Base-by-base conservation (phyloP, 1,140 invertebrate genomes). In the Wiebesia pumilae region DNA sequence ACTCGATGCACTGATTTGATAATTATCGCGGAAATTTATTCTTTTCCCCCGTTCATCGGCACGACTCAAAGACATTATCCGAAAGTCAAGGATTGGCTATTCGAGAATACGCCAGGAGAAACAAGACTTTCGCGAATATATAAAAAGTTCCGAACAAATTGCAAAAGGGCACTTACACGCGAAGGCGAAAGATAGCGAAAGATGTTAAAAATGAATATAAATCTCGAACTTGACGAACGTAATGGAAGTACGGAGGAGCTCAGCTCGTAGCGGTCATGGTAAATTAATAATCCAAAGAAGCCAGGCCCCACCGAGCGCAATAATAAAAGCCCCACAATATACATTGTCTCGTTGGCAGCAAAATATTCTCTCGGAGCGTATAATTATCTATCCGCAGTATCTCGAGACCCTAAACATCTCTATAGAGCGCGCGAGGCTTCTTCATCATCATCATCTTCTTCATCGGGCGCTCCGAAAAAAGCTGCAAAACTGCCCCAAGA, bases 371-470 rank as follows among this genome's bases (percentile, higher is more conserved):
- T 33, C 51, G 19, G 9, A 81, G 33, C 35, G n/a, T 83, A 58
- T 83, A 83, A 83, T 83, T 83, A 83, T 83, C 67, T 75, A 83
- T 81, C 54, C 58, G 54, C 79, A 65, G n/a, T 65, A 40, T 81
- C 79, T 65, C 79, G 24, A 47, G 80, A 27, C 19, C 35, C 80
- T 81, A 81, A 81, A 81, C 80, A 69, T 81, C 80, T 81, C 80
- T 81, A 81, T 81, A 81, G n/a, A 21, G 24, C 9, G 35, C 43
- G 75, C 16, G 27, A 27, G 35, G 30, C 71, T 43, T 43, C 71
- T 43, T n/a, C 71, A n/a, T n/a, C 16, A n/a, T n/a, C n/a, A n/a
- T n/a, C n/a, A n/a, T 43, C 71, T 43, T n/a, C 71, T 10, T n/a
- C 16, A n/a, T n/a, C 38, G 73, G 43, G 30, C 47, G 21, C 54